Conservation (phyloP, 2,113 vertebrate genomes). For the Apodemus speciosus region DNA sequence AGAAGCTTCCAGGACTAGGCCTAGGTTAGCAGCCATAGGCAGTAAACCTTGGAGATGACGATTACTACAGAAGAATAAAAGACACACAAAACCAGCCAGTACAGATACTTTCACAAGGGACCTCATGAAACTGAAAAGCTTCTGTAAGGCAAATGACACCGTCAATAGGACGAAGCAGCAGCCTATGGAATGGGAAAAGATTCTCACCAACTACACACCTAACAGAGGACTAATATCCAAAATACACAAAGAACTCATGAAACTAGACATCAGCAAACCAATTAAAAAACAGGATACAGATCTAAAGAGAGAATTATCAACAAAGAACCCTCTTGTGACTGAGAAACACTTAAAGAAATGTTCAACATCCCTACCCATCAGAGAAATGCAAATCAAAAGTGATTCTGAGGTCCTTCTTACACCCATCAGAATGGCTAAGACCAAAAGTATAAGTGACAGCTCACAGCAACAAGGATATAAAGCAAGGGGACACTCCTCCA, state of each 20-base stretch:
- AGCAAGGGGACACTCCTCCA: neutral
- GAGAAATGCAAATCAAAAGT: neutral
- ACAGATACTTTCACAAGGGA: neutral
- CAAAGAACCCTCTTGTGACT: neutral
- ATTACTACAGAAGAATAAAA: too few species aligned
- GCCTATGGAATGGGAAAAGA: too few species aligned
- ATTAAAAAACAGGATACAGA: too few species aligned
- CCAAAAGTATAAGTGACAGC: neutral
- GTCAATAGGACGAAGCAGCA: too few species aligned
- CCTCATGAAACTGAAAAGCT: neutral
- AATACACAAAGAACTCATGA: neutral
- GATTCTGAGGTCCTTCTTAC: neutral
- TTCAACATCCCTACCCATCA: neutral
- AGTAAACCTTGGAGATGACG: too few species aligned
- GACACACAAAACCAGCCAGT: too few species aligned
- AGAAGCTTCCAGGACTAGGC: too few species aligned
- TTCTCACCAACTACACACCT: neutral
- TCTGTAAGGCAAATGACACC: neutral
- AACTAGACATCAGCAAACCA: neutral
- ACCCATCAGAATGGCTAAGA: neutral
- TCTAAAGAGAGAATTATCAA: neutral
- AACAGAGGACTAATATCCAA: neutral
- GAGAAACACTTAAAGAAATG: neutral
- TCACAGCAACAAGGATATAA: neutral
- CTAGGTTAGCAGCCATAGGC: too few species aligned